Evolutionary conservation across 2,797 vertebrate species (phyloP).

Genomic region (Rachycentron canadum): DNA sequence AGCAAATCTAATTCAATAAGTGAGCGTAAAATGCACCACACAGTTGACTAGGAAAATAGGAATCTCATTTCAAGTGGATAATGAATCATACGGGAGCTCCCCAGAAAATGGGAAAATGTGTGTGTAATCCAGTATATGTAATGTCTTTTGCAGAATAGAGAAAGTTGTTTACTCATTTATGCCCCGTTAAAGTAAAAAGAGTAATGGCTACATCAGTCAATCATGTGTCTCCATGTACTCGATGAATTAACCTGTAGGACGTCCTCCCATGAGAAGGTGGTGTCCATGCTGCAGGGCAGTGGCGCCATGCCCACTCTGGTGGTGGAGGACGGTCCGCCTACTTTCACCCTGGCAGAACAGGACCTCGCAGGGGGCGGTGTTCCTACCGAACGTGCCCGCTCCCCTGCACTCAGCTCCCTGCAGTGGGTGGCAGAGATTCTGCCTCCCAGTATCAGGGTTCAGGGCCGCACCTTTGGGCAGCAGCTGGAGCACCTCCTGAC

Average conservation of each 20-base stretch:
- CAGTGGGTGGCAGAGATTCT: conserved; percentile 98
- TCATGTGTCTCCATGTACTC: not conserved
- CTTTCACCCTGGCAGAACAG: conserved; percentile 81
- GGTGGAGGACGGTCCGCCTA: conserved; percentile 92
- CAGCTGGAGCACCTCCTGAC: conserved; percentile 97
- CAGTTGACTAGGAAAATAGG: conserved; percentile 4
- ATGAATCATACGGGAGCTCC: conserved; percentile 8
- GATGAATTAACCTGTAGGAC: conserved; percentile 81
- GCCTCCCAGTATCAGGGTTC: conserved; percentile 95
- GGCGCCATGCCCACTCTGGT: conserved; percentile 98
- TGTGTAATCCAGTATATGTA: not conserved
- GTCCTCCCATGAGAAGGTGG: conserved; percentile 98
- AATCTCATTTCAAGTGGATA: conserved; percentile 20
- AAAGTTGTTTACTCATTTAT: not conserved
- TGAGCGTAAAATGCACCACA: not conserved
- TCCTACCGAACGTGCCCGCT: conserved; percentile 83
- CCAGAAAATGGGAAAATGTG: conserved; percentile 8
- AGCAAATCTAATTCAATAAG: not conserved
- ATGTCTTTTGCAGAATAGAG: conserved; percentile 9
- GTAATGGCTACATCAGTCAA: not conserved
- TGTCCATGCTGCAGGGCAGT: conserved; percentile 98
- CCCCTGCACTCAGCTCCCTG: conserved; percentile 93
- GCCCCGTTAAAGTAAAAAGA: too few species aligned
- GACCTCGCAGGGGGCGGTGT: conserved; percentile 75
- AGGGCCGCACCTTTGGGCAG: conserved; percentile 96